Evolutionary conservation across 2,797 vertebrate species (phyloP).

Genomic region (Macroramphosus scolopax): DNA sequence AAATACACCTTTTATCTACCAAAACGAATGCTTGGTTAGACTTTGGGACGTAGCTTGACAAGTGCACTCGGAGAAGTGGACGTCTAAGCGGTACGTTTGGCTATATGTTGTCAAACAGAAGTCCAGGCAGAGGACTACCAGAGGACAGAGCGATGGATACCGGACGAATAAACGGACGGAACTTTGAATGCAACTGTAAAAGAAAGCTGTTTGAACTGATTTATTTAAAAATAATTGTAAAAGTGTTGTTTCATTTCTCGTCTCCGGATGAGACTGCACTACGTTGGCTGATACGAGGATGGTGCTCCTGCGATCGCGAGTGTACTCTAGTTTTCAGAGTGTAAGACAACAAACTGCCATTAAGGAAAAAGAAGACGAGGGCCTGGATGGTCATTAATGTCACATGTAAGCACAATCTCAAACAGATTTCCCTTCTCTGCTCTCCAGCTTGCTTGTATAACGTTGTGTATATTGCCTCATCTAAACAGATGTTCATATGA

Average conservation of each 20-base stretch:
- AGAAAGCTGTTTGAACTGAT: constrained; percentile 55
- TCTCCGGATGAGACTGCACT: constrained; percentile 77
- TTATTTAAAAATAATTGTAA: constrained; percentile 75
- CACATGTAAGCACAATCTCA: constrained; percentile 35
- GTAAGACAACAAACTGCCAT: constrained; percentile 35
- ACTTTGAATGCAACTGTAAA: constrained; percentile 49
- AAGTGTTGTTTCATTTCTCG: constrained; percentile 68
- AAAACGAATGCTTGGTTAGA: constrained; percentile 51
- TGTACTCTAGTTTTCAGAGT: constrained; percentile 37
- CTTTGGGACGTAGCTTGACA: constrained; percentile 58
- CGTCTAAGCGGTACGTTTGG: constrained; percentile 44
- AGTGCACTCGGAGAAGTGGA: constrained; percentile 72
- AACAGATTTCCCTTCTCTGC: constrained; percentile 58
- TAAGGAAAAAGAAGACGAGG: constrained; percentile 24
- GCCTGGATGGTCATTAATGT: constrained; percentile 32
- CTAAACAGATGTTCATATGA: constrained; percentile 73
- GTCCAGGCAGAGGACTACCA: constrained; percentile 42
- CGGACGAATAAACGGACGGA: constrained; percentile 50
- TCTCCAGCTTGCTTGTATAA: constrained; percentile 75
- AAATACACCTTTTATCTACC: constrained; percentile 63
- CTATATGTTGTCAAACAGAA: constrained; percentile 44
- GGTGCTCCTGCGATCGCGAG: constrained; percentile 47
- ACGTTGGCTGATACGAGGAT: constrained; percentile 65
- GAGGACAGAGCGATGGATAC: constrained; percentile 45
- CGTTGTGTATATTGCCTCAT: constrained; percentile 76